Conservation (phyloP, 2,797 vertebrate species). For the Echeneis naucrates region DNA sequence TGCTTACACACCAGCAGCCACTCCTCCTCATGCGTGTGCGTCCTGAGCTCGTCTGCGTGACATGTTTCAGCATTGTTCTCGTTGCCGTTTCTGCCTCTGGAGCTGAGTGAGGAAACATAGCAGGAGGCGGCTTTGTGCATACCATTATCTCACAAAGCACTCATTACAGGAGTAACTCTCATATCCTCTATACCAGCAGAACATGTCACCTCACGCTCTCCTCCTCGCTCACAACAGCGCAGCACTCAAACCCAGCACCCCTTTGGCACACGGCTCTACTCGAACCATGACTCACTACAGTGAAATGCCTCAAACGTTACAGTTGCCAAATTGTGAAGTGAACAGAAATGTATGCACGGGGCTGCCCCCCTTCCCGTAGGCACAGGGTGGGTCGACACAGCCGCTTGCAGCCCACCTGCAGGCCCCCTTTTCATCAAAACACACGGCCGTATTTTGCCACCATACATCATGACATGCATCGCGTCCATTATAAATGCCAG, state of each 20-base stretch:
- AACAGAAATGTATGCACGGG: conserved; percentile 71
- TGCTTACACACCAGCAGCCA: conserved; percentile 26
- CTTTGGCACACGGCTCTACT: conserved; percentile 65
- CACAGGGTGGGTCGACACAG: not conserved
- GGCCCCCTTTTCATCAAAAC: conserved; percentile 46
- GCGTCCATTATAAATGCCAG: conserved; percentile 61
- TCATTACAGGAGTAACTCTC: conserved; percentile 83
- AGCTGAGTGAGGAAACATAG: conserved; percentile 64
- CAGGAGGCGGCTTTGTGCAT: conserved; percentile 72
- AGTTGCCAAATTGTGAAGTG: conserved; percentile 76
- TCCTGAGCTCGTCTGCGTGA: conserved; percentile 50
- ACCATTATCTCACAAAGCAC: conserved; percentile 82
- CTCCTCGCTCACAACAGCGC: conserved; percentile 57
- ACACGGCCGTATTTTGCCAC: conserved; percentile 41
- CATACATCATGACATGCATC: conserved; percentile 53
- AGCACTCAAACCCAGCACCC: conserved; percentile 69
- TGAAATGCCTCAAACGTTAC: conserved; percentile 80
- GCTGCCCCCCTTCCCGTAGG: conserved; percentile 60
- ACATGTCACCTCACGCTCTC: conserved; percentile 84
- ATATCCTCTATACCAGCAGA: conserved; percentile 76
- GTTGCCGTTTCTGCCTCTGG: conserved; percentile 68
- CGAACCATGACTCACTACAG: conserved; percentile 81
- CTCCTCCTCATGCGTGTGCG: conserved; percentile 27
- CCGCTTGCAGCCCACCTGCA: conserved; percentile 41
- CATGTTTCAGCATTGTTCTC: conserved; percentile 75